A percentile compares a stretch with the other conserved stretches of the same genome.
Evolutionary conservation across 2,888 invertebrate species (phyloP).

Genomic region (Poecilus cupreus): DNA sequence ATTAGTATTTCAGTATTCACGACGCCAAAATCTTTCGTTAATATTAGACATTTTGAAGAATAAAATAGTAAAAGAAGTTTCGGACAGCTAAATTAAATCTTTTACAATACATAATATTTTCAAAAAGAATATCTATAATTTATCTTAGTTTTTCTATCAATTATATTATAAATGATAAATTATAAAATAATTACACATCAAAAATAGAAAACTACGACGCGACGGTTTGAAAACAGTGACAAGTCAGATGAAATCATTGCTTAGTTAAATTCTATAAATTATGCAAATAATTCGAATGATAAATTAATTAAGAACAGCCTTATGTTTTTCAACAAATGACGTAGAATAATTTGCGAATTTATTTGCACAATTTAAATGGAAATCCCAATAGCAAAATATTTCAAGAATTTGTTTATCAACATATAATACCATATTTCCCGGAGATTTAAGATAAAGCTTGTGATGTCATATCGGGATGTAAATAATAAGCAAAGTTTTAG

Average conservation of each 20-base stretch:
- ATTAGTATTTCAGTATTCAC: too few relatives aligned
- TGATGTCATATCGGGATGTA: too few relatives aligned
- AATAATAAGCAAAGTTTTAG: too few relatives aligned
- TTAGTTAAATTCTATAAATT: neutral
- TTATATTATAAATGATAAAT: constrained; percentile 14
- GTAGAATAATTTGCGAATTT: constrained; percentile 17
- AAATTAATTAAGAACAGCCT: constrained; percentile 35
- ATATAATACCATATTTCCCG: neutral
- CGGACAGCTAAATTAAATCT: neutral
- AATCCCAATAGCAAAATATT: neutral
- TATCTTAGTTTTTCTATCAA: constrained; percentile 16
- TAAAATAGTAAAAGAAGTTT: too few relatives aligned
- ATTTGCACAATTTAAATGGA: constrained; percentile 11
- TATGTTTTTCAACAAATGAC: constrained; percentile 18
- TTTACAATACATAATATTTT: constrained; percentile 10
- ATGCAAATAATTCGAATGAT: constrained; percentile 24
- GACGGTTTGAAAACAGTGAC: neutral
- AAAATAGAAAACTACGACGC: neutral
- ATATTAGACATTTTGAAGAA: too few relatives aligned
- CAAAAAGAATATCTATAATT: too few relatives aligned
- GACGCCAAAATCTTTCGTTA: too few relatives aligned
- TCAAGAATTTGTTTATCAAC: neutral
- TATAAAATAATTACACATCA: neutral
- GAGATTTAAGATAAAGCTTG: too few relatives aligned
- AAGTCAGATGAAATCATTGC: constrained; percentile 22